Base-by-base conservation (phyloP, 2,113 vertebrate species). In the Macrotus californicus region DNA sequence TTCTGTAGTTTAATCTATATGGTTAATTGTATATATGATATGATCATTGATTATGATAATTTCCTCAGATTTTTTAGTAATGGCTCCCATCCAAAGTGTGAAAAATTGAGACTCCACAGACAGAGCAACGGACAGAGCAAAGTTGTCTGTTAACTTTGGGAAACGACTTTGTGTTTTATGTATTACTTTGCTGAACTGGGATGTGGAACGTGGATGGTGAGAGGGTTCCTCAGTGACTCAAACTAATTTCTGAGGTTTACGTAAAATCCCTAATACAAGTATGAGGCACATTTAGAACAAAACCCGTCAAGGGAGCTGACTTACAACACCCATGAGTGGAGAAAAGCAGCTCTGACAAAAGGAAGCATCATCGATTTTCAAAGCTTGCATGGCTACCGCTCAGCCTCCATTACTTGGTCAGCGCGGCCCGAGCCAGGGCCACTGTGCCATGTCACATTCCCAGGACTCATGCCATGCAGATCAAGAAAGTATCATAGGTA, bases 161-260 rank as follows among this genome's bases (percentile, higher is more conserved):
- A 66, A 39, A 66, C 14, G 11, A 43, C 19, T 34, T 69, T 16
- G 2, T 52, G 22, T 36, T 70, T 73, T 76, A 87, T 12, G 19
- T 50, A 18, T 56, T 59, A 94, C 41, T 56, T 31, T 39, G 61
- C 16, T 76, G 16, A 86, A 75, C 34, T 36, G 16, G 31, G 67
- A 73, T 64, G 16, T 88, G 41, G 76, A 59, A 61, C 29, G 24
- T 61, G 59, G 59, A 14, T 56, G 16, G 61, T 12, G 6, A 92
- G 48, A 94, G 36, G 41, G 59, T 80, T 93, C 39, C 39, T 77
- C 24, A 54, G 67, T n/a, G 72, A 75, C 36, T 91, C 54, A 83
- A 46, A 89, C 34, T 87, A n/a, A 91, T 80, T 75, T 80, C n/a
- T 52, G 48, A 41, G 66, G n/a, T 93, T 95, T 93, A 66, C 39